Evolutionary conservation across 1,140 invertebrate genomes (phyloP).

Genomic region (Mycetomoellerius zeteki): DNA sequence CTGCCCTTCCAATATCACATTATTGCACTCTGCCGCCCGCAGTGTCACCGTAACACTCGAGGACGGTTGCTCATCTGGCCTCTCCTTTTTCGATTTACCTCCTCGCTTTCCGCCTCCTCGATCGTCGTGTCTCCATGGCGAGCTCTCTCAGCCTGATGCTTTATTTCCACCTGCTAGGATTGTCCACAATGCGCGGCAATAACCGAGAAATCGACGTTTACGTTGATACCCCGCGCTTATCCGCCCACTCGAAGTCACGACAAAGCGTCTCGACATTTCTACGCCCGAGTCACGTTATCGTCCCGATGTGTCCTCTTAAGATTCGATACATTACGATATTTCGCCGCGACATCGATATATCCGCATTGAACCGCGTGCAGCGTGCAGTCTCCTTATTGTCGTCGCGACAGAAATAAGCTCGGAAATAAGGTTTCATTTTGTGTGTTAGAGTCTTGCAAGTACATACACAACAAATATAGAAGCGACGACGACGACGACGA

Average conservation of each 20-base stretch:
- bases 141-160: conserved; percentile 55
- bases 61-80: conserved; percentile 71
- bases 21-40: conserved; percentile 76
- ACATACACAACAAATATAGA: neutral
- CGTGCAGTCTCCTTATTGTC: conserved; percentile 15
- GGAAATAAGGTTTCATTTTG: conserved; percentile 1
- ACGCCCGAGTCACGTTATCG: conserved; percentile 49
- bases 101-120: conserved; percentile 52
- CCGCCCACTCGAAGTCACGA: conserved; percentile 54
- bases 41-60: conserved; percentile 68
- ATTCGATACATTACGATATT: conserved; percentile 54
- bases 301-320: conserved; percentile 40
- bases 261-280: conserved; percentile 68
- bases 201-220: conserved; percentile 78
- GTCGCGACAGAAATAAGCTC: conserved; percentile 29
- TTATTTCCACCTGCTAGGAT: conserved; percentile 76
- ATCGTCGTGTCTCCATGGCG: conserved; percentile 1
- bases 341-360: conserved; percentile 29
- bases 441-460: neutral
- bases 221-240: conserved; percentile 65
- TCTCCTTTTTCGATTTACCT: conserved; percentile 74
- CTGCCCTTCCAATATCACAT: conserved; percentile 75
- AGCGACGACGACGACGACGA: neutral
- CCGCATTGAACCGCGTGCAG: neutral
- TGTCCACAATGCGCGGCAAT: conserved; percentile 75